A percentile compares a stretch with the other conserved stretches of the same genome.
Evolutionary conservation across 2,888 invertebrate species (phyloP).

Genomic region (Diarsia dahlii): DNA sequence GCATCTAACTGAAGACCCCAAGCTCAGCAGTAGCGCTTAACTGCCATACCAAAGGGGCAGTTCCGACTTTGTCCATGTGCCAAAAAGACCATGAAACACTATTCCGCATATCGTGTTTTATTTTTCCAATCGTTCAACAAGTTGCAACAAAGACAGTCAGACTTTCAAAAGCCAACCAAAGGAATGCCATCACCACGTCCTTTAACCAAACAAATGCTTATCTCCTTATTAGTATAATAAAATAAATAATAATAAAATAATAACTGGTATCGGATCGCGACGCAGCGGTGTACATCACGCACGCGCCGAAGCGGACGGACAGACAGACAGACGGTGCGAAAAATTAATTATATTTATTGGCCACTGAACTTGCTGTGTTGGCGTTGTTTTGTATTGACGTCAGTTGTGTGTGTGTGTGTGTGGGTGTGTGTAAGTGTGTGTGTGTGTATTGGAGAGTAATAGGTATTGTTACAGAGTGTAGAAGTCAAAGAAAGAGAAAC

Average conservation of each 20-base stretch:
- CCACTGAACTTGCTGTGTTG: slow-evolving; percentile 55
- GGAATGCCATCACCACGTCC: background rate
- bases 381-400: slow-evolving; percentile 23
- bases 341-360: slow-evolving; percentile 63
- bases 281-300: slow-evolving; percentile 51
- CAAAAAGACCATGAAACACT: too few species aligned
- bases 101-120: too few species aligned
- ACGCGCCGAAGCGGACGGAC: slow-evolving; percentile 50
- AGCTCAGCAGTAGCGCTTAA: too few species aligned
- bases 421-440: background rate
- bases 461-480: background rate
- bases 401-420: background rate
- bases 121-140: background rate
- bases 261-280: slow-evolving; percentile 52
- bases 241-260: slow-evolving; percentile 38
- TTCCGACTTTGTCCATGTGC: too few species aligned
- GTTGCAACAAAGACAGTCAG: background rate
- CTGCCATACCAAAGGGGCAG: too few species aligned
- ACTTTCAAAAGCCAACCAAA: background rate
- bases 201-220: slow-evolving; percentile 24
- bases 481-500: background rate
- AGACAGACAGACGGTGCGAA: slow-evolving; percentile 67
- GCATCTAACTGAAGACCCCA: too few species aligned
- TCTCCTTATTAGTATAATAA: slow-evolving; percentile 43
- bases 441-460: slow-evolving; percentile 5